Conservation (phyloP, 2,113 vertebrate species). For the Hoplias malabaricus region DNA sequence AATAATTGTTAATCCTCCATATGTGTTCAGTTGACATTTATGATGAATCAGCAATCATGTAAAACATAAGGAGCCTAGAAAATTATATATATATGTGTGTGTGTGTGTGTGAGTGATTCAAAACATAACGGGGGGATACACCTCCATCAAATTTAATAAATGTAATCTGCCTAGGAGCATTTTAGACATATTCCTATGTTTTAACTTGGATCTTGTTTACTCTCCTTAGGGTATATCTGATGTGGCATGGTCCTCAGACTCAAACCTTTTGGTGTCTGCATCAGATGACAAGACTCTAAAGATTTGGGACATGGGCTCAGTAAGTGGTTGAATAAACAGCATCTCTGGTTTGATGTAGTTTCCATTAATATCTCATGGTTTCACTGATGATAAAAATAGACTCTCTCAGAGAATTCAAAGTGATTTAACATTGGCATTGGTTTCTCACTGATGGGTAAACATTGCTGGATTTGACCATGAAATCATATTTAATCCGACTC, state of each 20-base stretch:
- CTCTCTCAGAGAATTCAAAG: background rate
- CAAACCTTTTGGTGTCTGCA: slow-evolving; percentile 95
- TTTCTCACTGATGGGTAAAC: background rate
- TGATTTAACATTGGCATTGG: background rate
- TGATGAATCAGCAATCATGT: too few species aligned
- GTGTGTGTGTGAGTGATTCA: too few species aligned
- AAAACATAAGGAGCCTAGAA: too few species aligned
- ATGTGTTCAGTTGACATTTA: too few species aligned
- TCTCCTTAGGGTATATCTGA: slow-evolving; percentile 88
- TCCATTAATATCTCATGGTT: background rate
- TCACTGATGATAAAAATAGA: background rate
- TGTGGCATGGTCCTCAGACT: slow-evolving; percentile 97
- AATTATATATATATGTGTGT: too few species aligned
- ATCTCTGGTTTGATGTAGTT: background rate
- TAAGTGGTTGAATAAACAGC: slow-evolving; percentile 62
- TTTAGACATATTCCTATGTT: too few species aligned
- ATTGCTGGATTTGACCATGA: background rate
- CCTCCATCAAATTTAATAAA: too few species aligned
- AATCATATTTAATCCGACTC: background rate
- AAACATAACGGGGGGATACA: too few species aligned
- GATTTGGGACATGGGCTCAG: slow-evolving; percentile 98
- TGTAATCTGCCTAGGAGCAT: too few species aligned
- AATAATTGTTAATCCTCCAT: too few species aligned
- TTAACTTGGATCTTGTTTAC: slow-evolving; percentile 23
- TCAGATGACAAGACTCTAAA: slow-evolving; percentile 97